phyloP scores from a whole-genome alignment of 1,140 invertebrate species.

The Conus ventricosus region DNA sequence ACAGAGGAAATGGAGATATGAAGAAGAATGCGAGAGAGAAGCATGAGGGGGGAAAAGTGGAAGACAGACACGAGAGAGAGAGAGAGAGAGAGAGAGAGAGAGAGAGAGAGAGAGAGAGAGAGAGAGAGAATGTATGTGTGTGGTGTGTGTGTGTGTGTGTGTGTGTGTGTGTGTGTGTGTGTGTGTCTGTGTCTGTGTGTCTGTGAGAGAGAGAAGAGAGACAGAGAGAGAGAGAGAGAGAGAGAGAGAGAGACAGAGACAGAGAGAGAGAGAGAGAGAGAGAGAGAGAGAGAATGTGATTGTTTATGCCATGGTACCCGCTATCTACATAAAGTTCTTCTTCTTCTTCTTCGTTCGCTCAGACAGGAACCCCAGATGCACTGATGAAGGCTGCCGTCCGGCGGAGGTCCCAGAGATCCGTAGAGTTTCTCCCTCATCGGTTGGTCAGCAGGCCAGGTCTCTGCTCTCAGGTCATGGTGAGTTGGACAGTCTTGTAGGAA shows the following conservation, averaged over 20 bases:
- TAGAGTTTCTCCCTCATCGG: too few species aligned
- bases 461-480: too few species aligned
- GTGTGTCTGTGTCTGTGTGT: conserved; percentile 9
- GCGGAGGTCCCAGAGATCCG: too few species aligned
- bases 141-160: conserved; percentile 11
- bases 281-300: neutral
- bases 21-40: neutral
- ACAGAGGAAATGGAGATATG: too few species aligned
- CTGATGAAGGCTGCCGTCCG: too few species aligned
- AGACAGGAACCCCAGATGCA: too few species aligned
- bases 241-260: neutral
- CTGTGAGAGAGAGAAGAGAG: neutral
- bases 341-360: too few species aligned
- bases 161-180: conserved; percentile 7
- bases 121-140: neutral
- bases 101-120: neutral
- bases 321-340: too few species aligned
- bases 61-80: neutral
- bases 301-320: too few species aligned
- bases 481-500: too few species aligned
- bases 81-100: too few species aligned
- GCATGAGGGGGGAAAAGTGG: neutral
- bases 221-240: neutral
- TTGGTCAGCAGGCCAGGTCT: too few species aligned
- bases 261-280: neutral